Evolutionary conservation across 2,797 vertebrate species (phyloP).

Genomic region (Hoplostethus atlanticus): DNA sequence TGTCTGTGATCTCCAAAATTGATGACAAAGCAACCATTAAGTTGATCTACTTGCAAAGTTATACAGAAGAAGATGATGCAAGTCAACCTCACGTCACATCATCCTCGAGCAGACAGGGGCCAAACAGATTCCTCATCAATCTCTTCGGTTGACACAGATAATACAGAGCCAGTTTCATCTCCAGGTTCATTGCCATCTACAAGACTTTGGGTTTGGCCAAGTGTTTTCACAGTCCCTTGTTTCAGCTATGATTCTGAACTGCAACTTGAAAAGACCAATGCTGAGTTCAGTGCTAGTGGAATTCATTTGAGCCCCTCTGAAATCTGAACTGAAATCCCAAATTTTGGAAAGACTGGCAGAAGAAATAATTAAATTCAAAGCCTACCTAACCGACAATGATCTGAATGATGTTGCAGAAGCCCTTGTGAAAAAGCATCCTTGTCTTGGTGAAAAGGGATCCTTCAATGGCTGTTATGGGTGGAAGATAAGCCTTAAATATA

Average conservation of each 20-base stretch:
- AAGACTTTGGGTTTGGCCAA: slow-evolving; percentile 3
- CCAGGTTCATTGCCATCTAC: slow-evolving; percentile 12
- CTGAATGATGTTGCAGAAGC: too few species aligned
- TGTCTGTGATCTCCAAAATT: slow-evolving; percentile 7
- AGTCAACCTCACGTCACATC: too few species aligned
- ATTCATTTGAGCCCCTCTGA: neutral
- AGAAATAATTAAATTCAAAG: slow-evolving; percentile 45
- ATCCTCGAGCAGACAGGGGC: too few species aligned
- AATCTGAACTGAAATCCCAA: slow-evolving; percentile 44
- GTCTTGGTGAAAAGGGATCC: too few species aligned
- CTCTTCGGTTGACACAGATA: neutral
- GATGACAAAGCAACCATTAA: slow-evolving; percentile 9
- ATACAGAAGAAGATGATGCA: too few species aligned
- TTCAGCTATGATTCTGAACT: slow-evolving; percentile 16
- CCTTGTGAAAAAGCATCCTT: too few species aligned
- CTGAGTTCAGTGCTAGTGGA: neutral
- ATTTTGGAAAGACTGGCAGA: slow-evolving; percentile 31
- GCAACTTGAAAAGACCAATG: slow-evolving; percentile 6
- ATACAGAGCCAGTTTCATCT: slow-evolving; percentile 4
- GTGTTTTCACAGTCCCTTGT: slow-evolving; percentile 3
- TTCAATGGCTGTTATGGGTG: too few species aligned
- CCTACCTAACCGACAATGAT: too few species aligned
- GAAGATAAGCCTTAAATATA: too few species aligned
- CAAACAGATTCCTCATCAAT: neutral
- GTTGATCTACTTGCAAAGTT: neutral